These are phyloP conservation scores for Charadrius vociferus DNA, from an alignment of 2,113 vertebrate species.

Conservation along the genomic window DNA sequence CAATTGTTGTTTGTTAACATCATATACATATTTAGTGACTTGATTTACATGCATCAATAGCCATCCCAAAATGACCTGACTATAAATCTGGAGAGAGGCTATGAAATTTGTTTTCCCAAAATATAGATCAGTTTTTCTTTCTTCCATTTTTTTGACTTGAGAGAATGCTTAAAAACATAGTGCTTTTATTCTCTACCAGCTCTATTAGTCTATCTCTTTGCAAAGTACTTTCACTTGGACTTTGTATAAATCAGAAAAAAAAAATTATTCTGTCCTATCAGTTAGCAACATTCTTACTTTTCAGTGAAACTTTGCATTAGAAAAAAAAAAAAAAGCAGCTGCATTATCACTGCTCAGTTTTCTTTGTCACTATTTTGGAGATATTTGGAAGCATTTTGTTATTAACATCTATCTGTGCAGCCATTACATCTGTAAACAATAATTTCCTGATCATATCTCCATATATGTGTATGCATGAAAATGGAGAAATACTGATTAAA, in stretches of 20 bases:
- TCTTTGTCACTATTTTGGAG: background rate
- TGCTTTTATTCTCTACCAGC: background rate
- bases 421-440: background rate
- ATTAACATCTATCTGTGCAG: background rate
- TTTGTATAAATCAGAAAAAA: background rate
- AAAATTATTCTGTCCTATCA: background rate
- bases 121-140: background rate
- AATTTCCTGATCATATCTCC: background rate
- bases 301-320: background rate
- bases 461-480: background rate
- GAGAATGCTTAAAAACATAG: background rate
- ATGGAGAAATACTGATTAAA: background rate
- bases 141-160: background rate
- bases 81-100: background rate
- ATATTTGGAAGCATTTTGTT: background rate
- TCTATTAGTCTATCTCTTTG: background rate
- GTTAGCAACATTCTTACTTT: background rate
- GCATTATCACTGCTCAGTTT: background rate
- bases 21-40: background rate
- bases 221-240: background rate
- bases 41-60: background rate
- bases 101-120: background rate
- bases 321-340: background rate
- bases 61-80: background rate
- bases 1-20: background rate